These are phyloP conservation scores for Parascotia fuliginaria DNA, from an alignment of 2,888 invertebrate species.

Conservation along the genomic window DNA sequence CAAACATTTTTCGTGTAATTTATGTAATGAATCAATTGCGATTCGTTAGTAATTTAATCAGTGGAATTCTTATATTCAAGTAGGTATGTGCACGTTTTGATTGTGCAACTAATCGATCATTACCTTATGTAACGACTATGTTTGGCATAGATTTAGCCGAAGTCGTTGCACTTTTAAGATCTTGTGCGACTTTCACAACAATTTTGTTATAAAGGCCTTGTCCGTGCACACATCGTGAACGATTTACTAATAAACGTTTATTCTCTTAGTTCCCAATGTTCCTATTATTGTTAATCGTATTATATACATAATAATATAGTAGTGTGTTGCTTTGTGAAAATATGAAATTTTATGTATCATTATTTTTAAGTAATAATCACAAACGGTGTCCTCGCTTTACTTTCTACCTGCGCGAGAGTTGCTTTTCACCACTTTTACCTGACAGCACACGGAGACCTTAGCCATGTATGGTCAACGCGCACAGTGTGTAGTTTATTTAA, in stretches of 20 bases:
- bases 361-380: conserved; percentile 54
- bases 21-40: background rate
- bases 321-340: conserved; percentile 21
- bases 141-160: conserved; percentile 53
- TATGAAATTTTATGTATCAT: conserved; percentile 50
- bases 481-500: background rate
- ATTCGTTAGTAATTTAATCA: conserved; percentile 1
- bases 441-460: conserved; percentile 38
- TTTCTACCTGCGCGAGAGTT: conserved; percentile 58
- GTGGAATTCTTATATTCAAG: conserved; percentile 16
- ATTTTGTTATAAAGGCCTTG: conserved; percentile 57
- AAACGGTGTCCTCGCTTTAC: conserved; percentile 52
- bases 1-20: background rate
- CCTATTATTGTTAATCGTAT: conserved; percentile 15
- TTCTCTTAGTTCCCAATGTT: conserved; percentile 35
- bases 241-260: conserved; percentile 45
- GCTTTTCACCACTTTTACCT: conserved; percentile 56
- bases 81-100: conserved; percentile 5
- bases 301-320: background rate
- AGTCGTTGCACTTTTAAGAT: conserved; percentile 53
- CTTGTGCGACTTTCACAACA: conserved; percentile 62
- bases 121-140: conserved; percentile 53
- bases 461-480: conserved; percentile 28
- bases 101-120: conserved; percentile 39
- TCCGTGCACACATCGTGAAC: conserved; percentile 47